Base-by-base conservation (phyloP, 2,797 vertebrate genomes). In the Artibeus jamaicensis region DNA sequence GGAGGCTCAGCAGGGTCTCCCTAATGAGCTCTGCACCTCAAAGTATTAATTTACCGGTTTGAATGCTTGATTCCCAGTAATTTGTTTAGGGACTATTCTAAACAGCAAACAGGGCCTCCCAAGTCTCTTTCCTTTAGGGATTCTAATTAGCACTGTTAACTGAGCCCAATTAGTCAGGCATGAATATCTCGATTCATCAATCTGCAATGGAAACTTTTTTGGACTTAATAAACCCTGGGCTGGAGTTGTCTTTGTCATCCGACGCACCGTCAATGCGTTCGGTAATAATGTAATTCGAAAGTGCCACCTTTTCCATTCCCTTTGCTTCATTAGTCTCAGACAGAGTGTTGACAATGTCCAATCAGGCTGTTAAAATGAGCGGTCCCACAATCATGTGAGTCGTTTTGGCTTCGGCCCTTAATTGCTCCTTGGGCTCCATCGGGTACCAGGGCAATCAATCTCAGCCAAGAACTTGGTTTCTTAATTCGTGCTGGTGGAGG, bases 221-320 rank as follows among this genome's bases (percentile, higher is more conserved):
- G 67, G 89, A 94, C 32, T 89, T 93, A 88, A 89, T 93, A 94
- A 92, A 67, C 79, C 94, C 57, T 26, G 88, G 77, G 59, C 67
- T 2, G 3, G 78, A 16, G 12, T 29, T 24, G 71, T 83, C 95
- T 92, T 68, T 91, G 91, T 86, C 89, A 74, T 65, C 65, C 37
- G 95, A 96, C 53, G 0, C 5, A 79, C 70, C 37, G n/a, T 85
- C 97, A 65, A 81, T 94, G n/a, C 79, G 22, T 95, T 96, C 91
- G 92, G 96, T 97, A 89, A 97, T 94, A 94, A 96, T 86, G 65
- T 91, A 96, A 84, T 96, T 53, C 19, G 86, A 62, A 95, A 96
- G 96, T 93, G 97, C 95, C 96, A 95, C 94, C 97, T 96, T 95
- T 85, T 86, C 94, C 96, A 91, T 93, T 84, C 59, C 94, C 89